phyloP scores from a whole-genome alignment of 2,888 invertebrate genomes.

The Beris chalybata region DNA sequence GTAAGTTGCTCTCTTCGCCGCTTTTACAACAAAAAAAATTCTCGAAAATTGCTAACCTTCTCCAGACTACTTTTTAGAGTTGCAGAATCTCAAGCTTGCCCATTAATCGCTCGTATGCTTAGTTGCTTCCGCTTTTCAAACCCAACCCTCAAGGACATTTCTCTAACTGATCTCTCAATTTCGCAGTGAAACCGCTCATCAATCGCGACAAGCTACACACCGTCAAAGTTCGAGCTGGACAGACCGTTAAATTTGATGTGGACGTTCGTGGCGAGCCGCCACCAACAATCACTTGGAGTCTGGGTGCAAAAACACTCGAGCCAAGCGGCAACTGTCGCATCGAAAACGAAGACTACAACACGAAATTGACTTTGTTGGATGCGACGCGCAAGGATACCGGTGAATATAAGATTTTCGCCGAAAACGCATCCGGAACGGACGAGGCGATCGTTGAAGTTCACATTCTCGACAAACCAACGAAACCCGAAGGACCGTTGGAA shows the following conservation, averaged over 20 bases:
- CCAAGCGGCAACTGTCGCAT: conserved; percentile 71
- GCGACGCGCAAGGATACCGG: conserved; percentile 86
- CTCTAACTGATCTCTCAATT: not conserved
- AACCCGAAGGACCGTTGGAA: conserved; percentile 83
- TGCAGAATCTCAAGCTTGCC: conserved; percentile 1
- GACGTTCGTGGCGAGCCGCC: conserved; percentile 97
- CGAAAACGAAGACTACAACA: conserved; percentile 89
- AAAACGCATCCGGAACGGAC: conserved; percentile 91
- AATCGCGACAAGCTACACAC: conserved; percentile 91
- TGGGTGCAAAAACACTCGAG: conserved; percentile 63
- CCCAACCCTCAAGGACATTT: not conserved
- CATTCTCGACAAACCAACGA: conserved; percentile 66
- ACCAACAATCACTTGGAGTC: conserved; percentile 81
- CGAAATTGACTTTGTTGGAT: conserved; percentile 78
- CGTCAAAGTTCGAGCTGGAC: conserved; percentile 86
- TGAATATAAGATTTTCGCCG: conserved; percentile 86
- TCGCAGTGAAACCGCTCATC: conserved; percentile 88
- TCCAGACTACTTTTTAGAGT: conserved; percentile 1
- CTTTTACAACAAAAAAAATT: not conserved
- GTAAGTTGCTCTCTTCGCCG: conserved; percentile 60
- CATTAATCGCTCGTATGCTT: conserved; percentile 19
- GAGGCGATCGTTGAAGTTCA: conserved; percentile 92
- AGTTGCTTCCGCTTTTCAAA: conserved; percentile 20
- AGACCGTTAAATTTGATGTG: conserved; percentile 87
- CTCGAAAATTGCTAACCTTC: not conserved